Conservation (phyloP, 2,888 invertebrate species). For the Caenorhabditis angaria region DNA sequence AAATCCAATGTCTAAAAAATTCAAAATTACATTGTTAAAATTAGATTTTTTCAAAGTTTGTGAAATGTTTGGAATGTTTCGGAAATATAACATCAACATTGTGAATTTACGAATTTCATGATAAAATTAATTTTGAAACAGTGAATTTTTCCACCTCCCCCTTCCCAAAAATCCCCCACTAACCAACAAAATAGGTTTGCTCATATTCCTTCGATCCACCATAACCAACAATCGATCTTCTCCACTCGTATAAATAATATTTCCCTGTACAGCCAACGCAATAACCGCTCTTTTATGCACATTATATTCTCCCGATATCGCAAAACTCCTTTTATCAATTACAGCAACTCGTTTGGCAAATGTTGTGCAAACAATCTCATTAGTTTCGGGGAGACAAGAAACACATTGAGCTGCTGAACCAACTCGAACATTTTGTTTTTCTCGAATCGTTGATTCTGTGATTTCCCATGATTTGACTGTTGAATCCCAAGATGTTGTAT, state of each 20-base stretch:
- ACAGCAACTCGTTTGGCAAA: conserved; percentile 27
- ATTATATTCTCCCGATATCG: conserved; percentile 23
- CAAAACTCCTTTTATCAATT: conserved; percentile 22
- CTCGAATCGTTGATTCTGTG: conserved; percentile 1
- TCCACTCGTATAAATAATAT: conserved; percentile 40
- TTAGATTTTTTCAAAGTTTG: too few species aligned
- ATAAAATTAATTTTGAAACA: too few species aligned
- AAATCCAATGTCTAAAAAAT: too few species aligned
- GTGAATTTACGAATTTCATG: too few species aligned
- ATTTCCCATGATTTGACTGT: conserved; percentile 30
- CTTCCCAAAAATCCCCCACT: conserved; percentile 1
- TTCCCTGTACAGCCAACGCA: conserved; percentile 28
- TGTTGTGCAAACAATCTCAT: conserved; percentile 36
- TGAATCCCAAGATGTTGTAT: conserved; percentile 41
- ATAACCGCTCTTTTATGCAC: conserved; percentile 38
- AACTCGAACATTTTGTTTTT: conserved; percentile 15
- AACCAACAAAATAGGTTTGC: conserved; percentile 22
- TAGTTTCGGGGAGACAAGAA: conserved; percentile 8
- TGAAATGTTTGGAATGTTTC: too few species aligned
- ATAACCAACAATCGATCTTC: conserved; percentile 44
- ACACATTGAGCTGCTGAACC: conserved; percentile 41
- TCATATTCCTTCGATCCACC: conserved; percentile 39
- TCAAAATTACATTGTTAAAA: too few species aligned
- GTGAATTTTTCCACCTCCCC: too few species aligned
- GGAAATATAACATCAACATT: too few species aligned